Base-by-base conservation (phyloP, 2,888 invertebrate genomes). In the Tetranychus piercei region DNA sequence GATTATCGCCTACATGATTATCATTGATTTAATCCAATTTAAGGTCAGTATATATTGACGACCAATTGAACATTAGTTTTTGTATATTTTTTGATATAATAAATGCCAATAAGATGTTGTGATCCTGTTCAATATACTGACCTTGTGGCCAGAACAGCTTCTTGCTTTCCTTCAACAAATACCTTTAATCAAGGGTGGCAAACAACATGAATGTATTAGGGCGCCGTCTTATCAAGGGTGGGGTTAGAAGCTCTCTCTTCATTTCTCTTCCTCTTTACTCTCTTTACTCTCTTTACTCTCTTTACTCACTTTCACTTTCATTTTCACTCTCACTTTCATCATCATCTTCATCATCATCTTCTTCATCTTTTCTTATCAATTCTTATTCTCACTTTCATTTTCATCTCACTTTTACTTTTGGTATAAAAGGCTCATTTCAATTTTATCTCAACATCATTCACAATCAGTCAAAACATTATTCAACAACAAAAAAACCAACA, bases 1-100 rank as follows among this genome's bases (percentile, higher is more conserved):
- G 55, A 55, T 55, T 55, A 55, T 55, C 55, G 55, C 55, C 55
- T 55, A 55, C 55, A 55, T 55, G 55, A 55, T 55, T 55, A 55
- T 55, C 15, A 55, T 55, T 55, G 55, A 55, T 55, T 55, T 55
- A 55, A 55, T 55, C 55, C 55, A 55, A 55, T 55, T 55, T 55
- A 55, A 55, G 55, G 55, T 55, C 55, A 55, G 55, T 55, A 55
- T 55, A 15, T 55, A 55, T 55, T 55, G 15, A 55, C 3, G 9
- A 15, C 55, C 55, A 55, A 55, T 55, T 55, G 55, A 15, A 55
- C 15, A 55, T 55, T 55, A 55, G 34, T 34, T 34, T 34, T 34
- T 34, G 34, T 34, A 34, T 3, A 3, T 34, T 34, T 34, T 34
- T 34, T 34, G 34, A 34, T 34, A 34, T 34, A 34, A 34, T 34